These are phyloP conservation scores for Philonicus albiceps DNA, from an alignment of 2,888 invertebrate species.

Conservation along the genomic window DNA sequence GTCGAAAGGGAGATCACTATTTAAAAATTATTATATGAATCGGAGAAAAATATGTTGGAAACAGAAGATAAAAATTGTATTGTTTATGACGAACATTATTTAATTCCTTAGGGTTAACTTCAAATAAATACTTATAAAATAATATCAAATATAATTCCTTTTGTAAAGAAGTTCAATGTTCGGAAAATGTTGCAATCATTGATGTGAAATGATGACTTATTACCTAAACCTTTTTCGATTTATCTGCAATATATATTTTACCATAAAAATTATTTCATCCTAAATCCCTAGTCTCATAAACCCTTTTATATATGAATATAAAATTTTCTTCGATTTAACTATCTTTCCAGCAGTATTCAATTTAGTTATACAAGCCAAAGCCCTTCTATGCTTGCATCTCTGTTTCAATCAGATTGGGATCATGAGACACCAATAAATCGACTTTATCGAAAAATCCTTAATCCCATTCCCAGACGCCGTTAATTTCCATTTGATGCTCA, in stretches of 20 bases:
- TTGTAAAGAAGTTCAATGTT: background rate
- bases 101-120: too few species aligned
- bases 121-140: background rate
- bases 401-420: slow-evolving; percentile 17
- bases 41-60: too few species aligned
- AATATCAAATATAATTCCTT: background rate
- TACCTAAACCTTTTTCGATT: background rate
- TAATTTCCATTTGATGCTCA: slow-evolving; percentile 17
- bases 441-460: slow-evolving; percentile 27
- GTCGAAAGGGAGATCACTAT: too few species aligned
- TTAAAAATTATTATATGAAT: too few species aligned
- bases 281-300: background rate
- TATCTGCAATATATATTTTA: background rate
- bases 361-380: background rate
- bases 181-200: background rate
- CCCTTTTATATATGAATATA: background rate
- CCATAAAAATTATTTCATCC: background rate
- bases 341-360: background rate
- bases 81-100: too few species aligned
- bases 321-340: background rate
- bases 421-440: slow-evolving; percentile 21
- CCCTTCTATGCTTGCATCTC: background rate
- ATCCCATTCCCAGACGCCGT: slow-evolving; percentile 28
- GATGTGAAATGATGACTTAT: background rate
- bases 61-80: too few species aligned